Evolutionary conservation across 2,888 invertebrate species (phyloP), one percentile per base, ranked within the genome.

Genomic region (Dasysyrphus tricinctus): DNA sequence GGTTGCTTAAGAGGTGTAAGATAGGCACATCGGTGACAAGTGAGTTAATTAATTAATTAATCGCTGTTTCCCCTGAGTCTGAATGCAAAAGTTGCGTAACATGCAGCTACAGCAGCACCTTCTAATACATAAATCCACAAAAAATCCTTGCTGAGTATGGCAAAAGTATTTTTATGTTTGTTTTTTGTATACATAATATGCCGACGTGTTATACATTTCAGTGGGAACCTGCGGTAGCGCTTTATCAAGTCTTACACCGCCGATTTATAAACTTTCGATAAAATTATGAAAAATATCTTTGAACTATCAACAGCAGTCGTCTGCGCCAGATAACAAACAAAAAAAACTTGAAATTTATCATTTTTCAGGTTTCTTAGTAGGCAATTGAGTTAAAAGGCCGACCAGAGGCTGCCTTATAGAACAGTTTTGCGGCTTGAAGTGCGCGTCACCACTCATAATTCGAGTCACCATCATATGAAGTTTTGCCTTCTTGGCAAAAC

Each of bases 1-100:
- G 81, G 85, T 85, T 79, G 86, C 74, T 79, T 44, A 78, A 69
- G 74, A 85, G 85, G 85, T 85, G 85, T 85, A 85, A 85, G 85
- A 80, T 85, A 85, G 61, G 61, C 73, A 80, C 81, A 81, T 80
- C 80, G 81, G 70, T 82, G 82, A 86, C 86, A 86, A 86, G 86
- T 76, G 86, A 82, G 82, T 82, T 86, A 86, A 86, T 86, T 86
- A 86, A 86, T 86, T 86, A 86, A 86, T 86, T 86, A 82, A 86
- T 86, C 82, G 82, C 24, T 77, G 34, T 70, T 47, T 78, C 59
- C 65, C 73, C 76, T 44, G 79, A 65, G 67, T 49, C 69, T 61
- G 56, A 32, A 32, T 76, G 39, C 39, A 49, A 72, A 47, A 29
- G 65, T 85, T 85, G 69, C 70, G 77, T 70, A 85, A 85, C 73